Evolutionary conservation across 2,888 invertebrate species (phyloP), one percentile per base, ranked within the genome.

Genomic region (Eucera pruinosa): DNA sequence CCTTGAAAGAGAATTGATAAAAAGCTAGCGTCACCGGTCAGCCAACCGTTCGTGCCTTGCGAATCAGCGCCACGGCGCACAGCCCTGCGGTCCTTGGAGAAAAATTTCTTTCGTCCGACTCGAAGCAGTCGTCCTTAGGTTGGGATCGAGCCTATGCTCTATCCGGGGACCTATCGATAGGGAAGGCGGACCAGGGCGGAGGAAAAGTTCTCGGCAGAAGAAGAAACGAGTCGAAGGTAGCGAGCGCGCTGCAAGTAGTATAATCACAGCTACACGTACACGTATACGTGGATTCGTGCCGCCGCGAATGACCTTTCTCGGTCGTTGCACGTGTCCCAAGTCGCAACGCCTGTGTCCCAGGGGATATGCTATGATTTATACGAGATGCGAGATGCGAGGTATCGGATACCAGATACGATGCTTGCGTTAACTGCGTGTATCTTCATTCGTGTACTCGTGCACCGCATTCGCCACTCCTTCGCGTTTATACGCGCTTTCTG

Each of bases 91-190:
- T 77, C 77, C 80, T 72, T 66, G 74, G 79, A 60, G 83, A 89
- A 90, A 90, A 90, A 89, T 90, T 82, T 83, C 88, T 90, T 90
- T 89, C 90, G 90, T 91, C 90, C 91, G 91, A 91, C 91, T 89
- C 90, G 81, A 89, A 93, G 93, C 92, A 93, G 93, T 93, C 92
- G 93, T 93, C 93, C 93, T 94, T 94, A 93, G 92, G 93, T 93
- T 91, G 92, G n/a, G n/a, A n/a, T n/a, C n/a, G n/a, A n/a, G n/a
- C n/a, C n/a, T n/a, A n/a, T n/a, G n/a, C n/a, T n/a, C n/a, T n/a
- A n/a, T n/a, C n/a, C n/a, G n/a, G n/a, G n/a, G n/a, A n/a, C n/a
- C n/a, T n/a, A n/a, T n/a, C n/a, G n/a, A n/a, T n/a, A n/a, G n/a
- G n/a, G n/a, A n/a, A n/a, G n/a, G n/a, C n/a, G n/a, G n/a, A n/a